Conservation (phyloP, 2,797 vertebrate species). For the Chrysolophus pictus region DNA sequence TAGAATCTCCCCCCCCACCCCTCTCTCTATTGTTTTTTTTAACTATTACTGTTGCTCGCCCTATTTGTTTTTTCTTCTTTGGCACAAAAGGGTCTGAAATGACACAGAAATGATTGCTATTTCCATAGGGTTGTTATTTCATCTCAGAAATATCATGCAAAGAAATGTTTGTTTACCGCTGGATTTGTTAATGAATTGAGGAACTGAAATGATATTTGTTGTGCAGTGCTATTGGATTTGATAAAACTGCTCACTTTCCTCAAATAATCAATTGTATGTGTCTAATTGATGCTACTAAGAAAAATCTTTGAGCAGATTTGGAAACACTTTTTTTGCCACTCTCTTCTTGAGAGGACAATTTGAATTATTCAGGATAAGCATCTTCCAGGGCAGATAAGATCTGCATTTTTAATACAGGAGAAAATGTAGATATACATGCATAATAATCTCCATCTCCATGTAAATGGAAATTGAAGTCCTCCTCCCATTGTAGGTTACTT, state of each 20-base stretch:
- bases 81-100: background rate
- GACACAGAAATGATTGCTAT: background rate
- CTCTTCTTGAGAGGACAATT: background rate
- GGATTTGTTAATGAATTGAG: background rate
- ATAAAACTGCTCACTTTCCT: background rate
- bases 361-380: background rate
- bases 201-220: background rate
- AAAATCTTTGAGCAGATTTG: background rate
- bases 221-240: background rate
- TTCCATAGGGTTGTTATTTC: background rate
- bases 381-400: background rate
- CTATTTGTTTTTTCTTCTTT: background rate
- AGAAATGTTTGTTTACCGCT: background rate
- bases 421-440: constrained; percentile 18
- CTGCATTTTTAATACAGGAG: background rate
- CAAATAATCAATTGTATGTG: background rate
- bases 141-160: background rate
- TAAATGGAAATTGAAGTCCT: background rate
- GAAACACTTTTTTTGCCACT: background rate
- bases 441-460: background rate
- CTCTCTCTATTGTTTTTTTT: background rate
- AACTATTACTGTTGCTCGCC: background rate
- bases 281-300: background rate
- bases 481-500: background rate
- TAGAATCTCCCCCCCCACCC: background rate